Conservation (phyloP, 2,113 vertebrate genomes). For the Rhodinocichla rosea region DNA sequence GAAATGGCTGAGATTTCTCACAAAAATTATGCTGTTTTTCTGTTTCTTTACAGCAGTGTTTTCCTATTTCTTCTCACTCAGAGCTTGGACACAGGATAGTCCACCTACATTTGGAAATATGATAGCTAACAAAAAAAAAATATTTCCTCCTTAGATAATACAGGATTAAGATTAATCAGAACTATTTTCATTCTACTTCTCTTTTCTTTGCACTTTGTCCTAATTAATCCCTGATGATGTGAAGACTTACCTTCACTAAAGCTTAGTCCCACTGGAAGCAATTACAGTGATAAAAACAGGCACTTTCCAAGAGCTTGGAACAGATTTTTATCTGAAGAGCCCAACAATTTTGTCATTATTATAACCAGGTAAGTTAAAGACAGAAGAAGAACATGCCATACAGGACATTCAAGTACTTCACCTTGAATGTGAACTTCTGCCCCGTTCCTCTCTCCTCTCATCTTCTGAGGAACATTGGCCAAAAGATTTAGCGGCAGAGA, state of each 20-base stretch:
- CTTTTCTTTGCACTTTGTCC: not conserved
- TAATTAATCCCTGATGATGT: not conserved
- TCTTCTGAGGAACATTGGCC: not conserved
- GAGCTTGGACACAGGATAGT: not conserved
- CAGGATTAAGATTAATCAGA: not conserved
- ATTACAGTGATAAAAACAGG: not conserved
- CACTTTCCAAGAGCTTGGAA: not conserved
- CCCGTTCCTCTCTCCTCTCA: not conserved
- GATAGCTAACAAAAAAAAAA: not conserved
- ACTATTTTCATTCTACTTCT: not conserved
- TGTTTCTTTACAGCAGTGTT: not conserved
- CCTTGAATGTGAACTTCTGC: not conserved
- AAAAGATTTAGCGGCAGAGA: not conserved
- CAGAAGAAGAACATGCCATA: not conserved
- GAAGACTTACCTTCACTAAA: not conserved
- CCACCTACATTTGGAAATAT: not conserved
- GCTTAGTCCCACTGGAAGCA: not conserved
- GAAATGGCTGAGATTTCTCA: not conserved
- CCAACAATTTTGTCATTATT: not conserved
- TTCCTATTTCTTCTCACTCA: not conserved
- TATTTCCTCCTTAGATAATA: not conserved
- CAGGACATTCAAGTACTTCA: not conserved
- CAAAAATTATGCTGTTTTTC: not conserved
- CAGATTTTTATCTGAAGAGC: not conserved
- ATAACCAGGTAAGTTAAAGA: not conserved